Conservation (phyloP, 1,140 invertebrate genomes). For the Cotesia typhae region DNA sequence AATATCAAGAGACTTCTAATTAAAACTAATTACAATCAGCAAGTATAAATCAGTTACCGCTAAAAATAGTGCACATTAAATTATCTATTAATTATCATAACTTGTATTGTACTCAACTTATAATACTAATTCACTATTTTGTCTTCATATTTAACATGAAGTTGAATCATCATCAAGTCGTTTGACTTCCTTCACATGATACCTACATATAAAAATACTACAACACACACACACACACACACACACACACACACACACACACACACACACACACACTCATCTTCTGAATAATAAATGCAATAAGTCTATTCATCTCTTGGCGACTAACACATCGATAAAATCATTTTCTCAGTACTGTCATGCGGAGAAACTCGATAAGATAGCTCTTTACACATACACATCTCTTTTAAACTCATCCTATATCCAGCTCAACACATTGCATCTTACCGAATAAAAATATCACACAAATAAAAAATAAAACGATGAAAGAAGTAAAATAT, state of each 20-base stretch:
- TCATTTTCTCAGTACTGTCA: constrained; percentile 34
- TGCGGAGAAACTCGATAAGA: constrained; percentile 32
- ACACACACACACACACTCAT: not conserved
- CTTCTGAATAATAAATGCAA: constrained; percentile 2
- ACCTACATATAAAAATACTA: not conserved
- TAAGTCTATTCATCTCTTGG: constrained; percentile 23
- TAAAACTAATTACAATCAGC: too few relatives aligned
- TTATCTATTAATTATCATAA: too few relatives aligned
- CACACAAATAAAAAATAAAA: not conserved
- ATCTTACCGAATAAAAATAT: constrained; percentile 16
- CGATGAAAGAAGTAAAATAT: not conserved
- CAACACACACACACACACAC: not conserved
- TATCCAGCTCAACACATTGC: not conserved
- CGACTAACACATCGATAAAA: constrained; percentile 29
- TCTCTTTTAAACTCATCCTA: constrained; percentile 11
- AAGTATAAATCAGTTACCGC: too few relatives aligned
- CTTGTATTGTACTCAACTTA: not conserved
- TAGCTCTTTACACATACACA: constrained; percentile 29
- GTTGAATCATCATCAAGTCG: too few relatives aligned
- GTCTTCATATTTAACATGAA: too few relatives aligned
- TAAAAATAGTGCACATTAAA: too few relatives aligned
- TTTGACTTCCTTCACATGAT: not conserved
- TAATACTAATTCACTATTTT: not conserved
- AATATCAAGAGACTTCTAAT: too few relatives aligned
- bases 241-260: not conserved